Conservation (phyloP, 2,113 vertebrate genomes). For the Mirounga angustirostris region DNA sequence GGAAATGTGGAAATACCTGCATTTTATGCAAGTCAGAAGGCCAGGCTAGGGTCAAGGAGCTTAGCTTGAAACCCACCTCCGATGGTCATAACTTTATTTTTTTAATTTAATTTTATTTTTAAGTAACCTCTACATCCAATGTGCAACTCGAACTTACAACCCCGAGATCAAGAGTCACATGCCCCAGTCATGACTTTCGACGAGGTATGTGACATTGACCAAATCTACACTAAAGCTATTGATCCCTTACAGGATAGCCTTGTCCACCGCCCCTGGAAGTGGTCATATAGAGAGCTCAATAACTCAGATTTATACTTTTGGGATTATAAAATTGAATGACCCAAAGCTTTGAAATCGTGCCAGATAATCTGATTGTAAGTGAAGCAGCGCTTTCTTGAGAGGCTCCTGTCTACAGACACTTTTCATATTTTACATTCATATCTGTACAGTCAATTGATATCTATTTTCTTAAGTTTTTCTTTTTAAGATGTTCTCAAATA, state of each 20-base stretch:
- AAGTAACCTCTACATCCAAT: background rate
- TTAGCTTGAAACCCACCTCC: background rate
- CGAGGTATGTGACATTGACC: background rate
- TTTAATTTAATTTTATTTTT: background rate
- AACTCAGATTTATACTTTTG: background rate
- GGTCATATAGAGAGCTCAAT: background rate
- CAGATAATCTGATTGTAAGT: constrained; percentile 47
- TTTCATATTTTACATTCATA: constrained; percentile 12
- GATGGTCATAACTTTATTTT: background rate
- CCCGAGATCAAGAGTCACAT: background rate
- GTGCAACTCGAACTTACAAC: background rate
- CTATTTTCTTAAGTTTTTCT: constrained; percentile 31
- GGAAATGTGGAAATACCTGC: background rate
- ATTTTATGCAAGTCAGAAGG: background rate
- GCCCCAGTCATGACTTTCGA: background rate
- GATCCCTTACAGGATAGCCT: background rate
- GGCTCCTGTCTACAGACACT: background rate
- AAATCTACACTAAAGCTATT: background rate
- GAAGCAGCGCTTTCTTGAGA: background rate
- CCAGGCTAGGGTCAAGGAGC: background rate
- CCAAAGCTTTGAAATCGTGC: background rate
- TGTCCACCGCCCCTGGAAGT: background rate
- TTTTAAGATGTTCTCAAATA: constrained; percentile 5
- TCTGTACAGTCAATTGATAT: background rate
- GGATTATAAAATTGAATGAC: background rate